phyloP scores from a whole-genome alignment of 2,113 vertebrate species.

The Natator depressus region DNA sequence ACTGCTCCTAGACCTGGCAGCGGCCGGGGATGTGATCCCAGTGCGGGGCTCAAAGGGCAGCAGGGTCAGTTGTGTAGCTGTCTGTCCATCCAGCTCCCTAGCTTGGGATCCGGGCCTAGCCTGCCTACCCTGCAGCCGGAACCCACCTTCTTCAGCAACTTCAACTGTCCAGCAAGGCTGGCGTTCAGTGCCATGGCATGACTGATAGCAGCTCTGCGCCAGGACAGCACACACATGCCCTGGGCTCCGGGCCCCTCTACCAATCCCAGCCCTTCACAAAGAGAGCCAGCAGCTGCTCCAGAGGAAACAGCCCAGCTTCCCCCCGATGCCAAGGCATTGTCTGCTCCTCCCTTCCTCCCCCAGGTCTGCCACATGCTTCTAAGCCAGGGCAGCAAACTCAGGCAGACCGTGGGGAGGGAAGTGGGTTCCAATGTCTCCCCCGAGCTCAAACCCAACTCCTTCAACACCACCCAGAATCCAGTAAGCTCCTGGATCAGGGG shows the following conservation, averaged over 20 bases:
- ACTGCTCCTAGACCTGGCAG: neutral
- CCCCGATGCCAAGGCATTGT: neutral
- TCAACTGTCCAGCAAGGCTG: accelerated
- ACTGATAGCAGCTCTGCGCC: neutral
- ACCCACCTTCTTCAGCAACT: neutral
- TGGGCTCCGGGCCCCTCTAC: neutral
- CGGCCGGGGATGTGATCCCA: neutral
- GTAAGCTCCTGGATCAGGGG: neutral
- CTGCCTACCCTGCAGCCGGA: neutral
- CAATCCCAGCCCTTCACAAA: neutral
- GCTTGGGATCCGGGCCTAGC: neutral
- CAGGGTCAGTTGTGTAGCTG: neutral
- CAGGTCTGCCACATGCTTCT: neutral
- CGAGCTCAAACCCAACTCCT: neutral
- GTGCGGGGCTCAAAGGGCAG: neutral
- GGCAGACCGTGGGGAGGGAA: neutral
- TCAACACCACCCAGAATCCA: neutral
- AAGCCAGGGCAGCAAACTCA: neutral
- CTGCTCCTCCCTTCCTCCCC: neutral
- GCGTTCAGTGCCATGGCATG: neutral
- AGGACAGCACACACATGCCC: neutral
- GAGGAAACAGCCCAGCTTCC: too few relatives aligned
- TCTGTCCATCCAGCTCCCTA: neutral
- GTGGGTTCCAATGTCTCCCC: too few relatives aligned
- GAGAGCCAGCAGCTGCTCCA: neutral